Base-by-base conservation (phyloP, 2,888 invertebrate species). In the Dione vanillae region DNA sequence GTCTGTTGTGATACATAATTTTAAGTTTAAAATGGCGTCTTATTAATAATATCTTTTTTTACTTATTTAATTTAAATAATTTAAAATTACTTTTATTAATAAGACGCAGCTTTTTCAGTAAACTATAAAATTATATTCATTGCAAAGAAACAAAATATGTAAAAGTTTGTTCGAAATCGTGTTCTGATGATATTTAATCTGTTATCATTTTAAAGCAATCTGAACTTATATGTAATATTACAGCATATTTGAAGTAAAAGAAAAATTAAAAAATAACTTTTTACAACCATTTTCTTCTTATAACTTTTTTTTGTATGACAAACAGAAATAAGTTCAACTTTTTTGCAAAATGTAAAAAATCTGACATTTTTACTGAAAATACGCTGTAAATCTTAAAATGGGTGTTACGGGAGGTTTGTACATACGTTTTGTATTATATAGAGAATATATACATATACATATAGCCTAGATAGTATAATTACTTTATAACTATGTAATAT, bases 361-460 rank as follows among this genome's bases (percentile, higher is more conserved):
- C 2, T 14, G 27, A 16, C 40, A 69, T 71, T 72, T 68, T 67
- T 19, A 58, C 75, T 76, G 65, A 72, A 79, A 79, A 83, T 80
- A 79, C 75, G 79, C 77, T 80, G 75, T 77, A 79, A 78, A 70
- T 68, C 83, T 81, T 86, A 85, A 80, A 83, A 85, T 84, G 91
- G 92, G 91, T 89, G 85, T 89, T 88, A 92, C 86, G 92, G 92
- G 90, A 89, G 84, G 87, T 85, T 83, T 93, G 92, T 92, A 92
- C 88, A 92, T 93, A 92, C 86, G 80, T 88, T 90, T 91, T 92
- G 91, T 92, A 90, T 86, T 85, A 92, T 92, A 93, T 92, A 91
- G 90, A 87, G 78, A 87, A 82, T 74, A 84, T 90, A 92, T 90
- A 89, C 83, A 90, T 91, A 92, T 90, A 90, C 83, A 88, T 87